These are phyloP conservation scores for Ianthella basta DNA, from an alignment of 37 sponge, comb jelly and placozoan genomes.

Conservation along the genomic window DNA sequence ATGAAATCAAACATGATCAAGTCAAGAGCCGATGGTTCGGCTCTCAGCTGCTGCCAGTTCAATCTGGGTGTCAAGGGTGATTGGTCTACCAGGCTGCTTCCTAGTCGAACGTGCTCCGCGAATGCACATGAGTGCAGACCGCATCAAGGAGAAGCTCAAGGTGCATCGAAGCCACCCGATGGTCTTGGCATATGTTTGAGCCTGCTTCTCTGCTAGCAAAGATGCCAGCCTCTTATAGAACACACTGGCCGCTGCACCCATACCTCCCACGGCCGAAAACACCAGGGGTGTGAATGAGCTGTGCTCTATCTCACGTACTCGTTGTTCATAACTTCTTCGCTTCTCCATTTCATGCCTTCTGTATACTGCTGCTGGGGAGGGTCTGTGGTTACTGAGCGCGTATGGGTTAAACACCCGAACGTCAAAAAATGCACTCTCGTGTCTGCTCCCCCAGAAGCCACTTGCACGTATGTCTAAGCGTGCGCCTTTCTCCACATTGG, in stretches of 20 bases:
- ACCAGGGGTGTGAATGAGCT: constrained; percentile 29
- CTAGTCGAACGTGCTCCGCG: no score
- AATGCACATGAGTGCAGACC: constrained; percentile 20
- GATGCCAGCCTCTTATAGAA: constrained; percentile 3
- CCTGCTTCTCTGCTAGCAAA: constrained; percentile 9
- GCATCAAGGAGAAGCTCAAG: background rate
- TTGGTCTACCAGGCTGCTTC: no score
- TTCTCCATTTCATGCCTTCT: constrained; percentile 26
- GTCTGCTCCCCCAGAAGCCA: constrained; percentile 14
- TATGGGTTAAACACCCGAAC: constrained; percentile 27
- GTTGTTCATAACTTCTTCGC: constrained; percentile 2
- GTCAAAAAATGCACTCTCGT: constrained; percentile 4
- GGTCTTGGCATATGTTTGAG: background rate
- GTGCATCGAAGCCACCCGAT: constrained; percentile 12
- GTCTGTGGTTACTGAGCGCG: background rate
- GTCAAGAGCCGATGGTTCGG: no score
- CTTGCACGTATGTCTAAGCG: constrained; percentile 15
- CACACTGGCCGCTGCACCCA: constrained; percentile 1
- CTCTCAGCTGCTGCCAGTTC: no score
- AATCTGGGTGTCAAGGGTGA: no score
- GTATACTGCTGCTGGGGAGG: background rate
- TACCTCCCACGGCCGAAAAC: constrained; percentile 21
- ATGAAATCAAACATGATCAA: no score
- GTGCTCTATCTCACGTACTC: constrained; percentile 29
- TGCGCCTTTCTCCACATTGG: constrained; percentile 18